These are phyloP conservation scores for Drosophila lini DNA, from an alignment of 1,140 invertebrate species.

Conservation along the genomic window DNA sequence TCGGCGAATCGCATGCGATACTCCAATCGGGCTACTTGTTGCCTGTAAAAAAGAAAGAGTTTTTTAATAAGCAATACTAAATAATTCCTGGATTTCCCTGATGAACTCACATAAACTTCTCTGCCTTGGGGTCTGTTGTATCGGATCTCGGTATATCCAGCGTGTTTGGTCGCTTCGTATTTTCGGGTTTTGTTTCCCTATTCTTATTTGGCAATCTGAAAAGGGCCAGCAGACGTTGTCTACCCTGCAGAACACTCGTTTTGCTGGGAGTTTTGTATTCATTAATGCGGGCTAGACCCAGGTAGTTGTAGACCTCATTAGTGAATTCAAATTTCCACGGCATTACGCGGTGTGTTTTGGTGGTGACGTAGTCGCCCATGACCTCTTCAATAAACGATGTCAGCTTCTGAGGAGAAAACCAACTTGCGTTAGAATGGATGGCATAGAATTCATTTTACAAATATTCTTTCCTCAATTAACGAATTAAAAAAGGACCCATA, in stretches of 20 bases:
- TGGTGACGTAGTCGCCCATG: conserved; percentile 72
- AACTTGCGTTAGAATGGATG: not conserved
- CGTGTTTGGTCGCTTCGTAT: not conserved
- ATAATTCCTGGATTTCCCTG: too few relatives aligned
- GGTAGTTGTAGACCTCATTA: conserved; percentile 78
- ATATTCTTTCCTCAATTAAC: too few relatives aligned
- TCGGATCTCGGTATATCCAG: conserved; percentile 1
- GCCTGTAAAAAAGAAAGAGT: conserved; percentile 26
- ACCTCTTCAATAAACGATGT: conserved; percentile 58
- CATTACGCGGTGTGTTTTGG: conserved; percentile 76
- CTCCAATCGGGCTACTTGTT: conserved; percentile 49
- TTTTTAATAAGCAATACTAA: too few relatives aligned
- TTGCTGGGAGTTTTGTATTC: conserved; percentile 57
- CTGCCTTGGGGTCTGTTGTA: conserved; percentile 36
- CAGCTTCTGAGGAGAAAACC: conserved; percentile 47
- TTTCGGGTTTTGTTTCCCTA: not conserved
- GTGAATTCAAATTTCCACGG: conserved; percentile 83
- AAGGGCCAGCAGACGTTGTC: conserved; percentile 33
- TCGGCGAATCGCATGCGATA: conserved; percentile 65
- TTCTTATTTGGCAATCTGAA: conserved; percentile 34
- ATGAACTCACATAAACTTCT: conserved; percentile 54
- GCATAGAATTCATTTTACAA: too few relatives aligned
- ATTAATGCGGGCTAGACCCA: conserved; percentile 72
- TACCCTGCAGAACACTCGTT: conserved; percentile 37
- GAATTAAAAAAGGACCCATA: too few relatives aligned